phyloP scores from a whole-genome alignment of 1,140 invertebrate species.

The Dinoponera quadriceps region DNA sequence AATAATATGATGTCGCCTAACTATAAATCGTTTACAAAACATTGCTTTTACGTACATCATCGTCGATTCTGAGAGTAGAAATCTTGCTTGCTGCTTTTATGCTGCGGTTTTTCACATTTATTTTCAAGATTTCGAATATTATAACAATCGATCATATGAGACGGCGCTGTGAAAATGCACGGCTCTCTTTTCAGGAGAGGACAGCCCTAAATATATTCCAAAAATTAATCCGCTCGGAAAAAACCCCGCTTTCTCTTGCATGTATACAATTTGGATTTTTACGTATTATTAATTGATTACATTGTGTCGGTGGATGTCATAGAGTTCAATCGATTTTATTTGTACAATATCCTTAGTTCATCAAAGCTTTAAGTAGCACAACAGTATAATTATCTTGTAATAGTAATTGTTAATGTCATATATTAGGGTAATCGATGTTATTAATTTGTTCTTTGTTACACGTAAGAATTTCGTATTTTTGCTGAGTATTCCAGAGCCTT shows the following conservation, averaged over 20 bases:
- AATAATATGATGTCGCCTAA: conserved; percentile 43
- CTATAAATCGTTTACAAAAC: conserved; percentile 48
- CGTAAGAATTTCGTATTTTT: conserved; percentile 31
- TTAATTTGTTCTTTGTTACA: conserved; percentile 12
- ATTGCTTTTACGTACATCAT: conserved; percentile 40
- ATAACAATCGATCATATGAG: conserved; percentile 14
- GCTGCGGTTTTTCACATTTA: not conserved
- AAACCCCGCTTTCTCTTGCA: not conserved
- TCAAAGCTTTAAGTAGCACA: conserved; percentile 21
- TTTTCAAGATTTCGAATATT: conserved; percentile 27
- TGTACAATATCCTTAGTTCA: conserved; percentile 29
- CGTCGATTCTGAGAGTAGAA: conserved; percentile 13
- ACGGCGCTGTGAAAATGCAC: conserved; percentile 35
- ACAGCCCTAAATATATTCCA: conserved; percentile 37
- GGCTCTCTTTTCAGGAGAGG: conserved; percentile 15
- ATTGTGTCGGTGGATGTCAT: conserved; percentile 27
- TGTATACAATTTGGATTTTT: conserved; percentile 31
- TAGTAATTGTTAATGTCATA: conserved; percentile 23
- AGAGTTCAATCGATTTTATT: conserved; percentile 25
- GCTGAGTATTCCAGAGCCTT: conserved; percentile 53
- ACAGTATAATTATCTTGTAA: conserved; percentile 17
- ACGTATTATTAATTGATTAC: conserved; percentile 43
- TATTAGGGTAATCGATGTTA: not conserved
- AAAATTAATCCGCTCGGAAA: conserved; percentile 31
- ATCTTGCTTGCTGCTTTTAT: conserved; percentile 16